These are phyloP conservation scores for Hyperoplus immaculatus DNA, from an alignment of 2,797 vertebrate species.

Conservation along the genomic window DNA sequence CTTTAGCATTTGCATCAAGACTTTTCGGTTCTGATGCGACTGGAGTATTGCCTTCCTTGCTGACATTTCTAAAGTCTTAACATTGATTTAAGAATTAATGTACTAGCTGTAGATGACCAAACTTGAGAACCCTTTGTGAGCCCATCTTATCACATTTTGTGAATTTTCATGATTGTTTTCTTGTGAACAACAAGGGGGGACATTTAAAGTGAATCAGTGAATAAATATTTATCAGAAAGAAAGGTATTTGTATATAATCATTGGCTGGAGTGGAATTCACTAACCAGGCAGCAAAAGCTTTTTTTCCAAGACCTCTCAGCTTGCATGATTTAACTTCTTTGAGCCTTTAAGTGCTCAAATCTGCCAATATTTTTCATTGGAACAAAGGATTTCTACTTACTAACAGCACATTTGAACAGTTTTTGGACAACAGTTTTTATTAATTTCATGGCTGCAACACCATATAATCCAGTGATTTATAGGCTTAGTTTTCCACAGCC, in stretches of 20 bases:
- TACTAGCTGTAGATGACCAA: conserved; percentile 9
- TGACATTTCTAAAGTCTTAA: conserved; percentile 31
- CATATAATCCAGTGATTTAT: not conserved
- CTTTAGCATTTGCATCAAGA: not conserved
- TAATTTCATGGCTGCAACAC: not conserved
- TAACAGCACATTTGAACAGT: not conserved
- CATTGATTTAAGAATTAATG: not conserved
- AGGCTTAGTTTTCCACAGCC: not conserved
- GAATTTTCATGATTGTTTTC: conserved; percentile 23
- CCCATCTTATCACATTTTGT: conserved; percentile 9
- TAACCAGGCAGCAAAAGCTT: not conserved
- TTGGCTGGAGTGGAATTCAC: conserved; percentile 1
- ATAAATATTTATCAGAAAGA: conserved; percentile 42
- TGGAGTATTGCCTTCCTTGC: not conserved
- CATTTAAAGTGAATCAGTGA: conserved; percentile 29
- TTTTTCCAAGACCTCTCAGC: not conserved
- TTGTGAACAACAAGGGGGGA: not conserved
- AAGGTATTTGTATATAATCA: not conserved
- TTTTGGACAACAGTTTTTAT: conserved; percentile 8
- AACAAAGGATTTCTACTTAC: not conserved
- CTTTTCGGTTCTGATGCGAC: not conserved
- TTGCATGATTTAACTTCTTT: conserved; percentile 26
- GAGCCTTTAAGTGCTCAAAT: not conserved
- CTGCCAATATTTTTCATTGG: conserved; percentile 15
- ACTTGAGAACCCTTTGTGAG: conserved; percentile 16